Base-by-base conservation (phyloP, 2,888 invertebrate genomes). In the Nasonia oneida region DNA sequence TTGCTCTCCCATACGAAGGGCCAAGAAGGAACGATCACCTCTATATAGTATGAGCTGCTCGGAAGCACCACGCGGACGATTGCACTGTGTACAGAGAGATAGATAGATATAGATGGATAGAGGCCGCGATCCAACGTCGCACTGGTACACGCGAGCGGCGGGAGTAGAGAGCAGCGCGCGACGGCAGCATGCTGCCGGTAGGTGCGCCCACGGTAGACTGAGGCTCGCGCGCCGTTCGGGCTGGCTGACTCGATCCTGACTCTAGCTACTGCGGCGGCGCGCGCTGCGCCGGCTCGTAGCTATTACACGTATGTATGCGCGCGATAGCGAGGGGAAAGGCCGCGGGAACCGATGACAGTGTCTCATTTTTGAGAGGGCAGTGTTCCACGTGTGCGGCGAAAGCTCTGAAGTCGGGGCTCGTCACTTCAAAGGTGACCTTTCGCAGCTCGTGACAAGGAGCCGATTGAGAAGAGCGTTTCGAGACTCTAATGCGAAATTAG, bases 191-290 rank as follows among this genome's bases (percentile, higher is more conserved):
- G 90, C 90, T 91, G 88, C 87, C 91, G 90, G 90, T 91, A 88
- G 89, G 91, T 91, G 91, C 91, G 90, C 90, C 90, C 90, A 91
- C 91, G 91, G 89, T 92, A 91, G 92, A 93, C 93, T 93, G 92
- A 88, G 90, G 53, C 80, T 39, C 47, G n/a, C 89, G 88, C 86
- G 89, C 88, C 90, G 90, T n/a, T n/a, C 57, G 39, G 89, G 88
- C 91, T 90, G 90, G 88, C 93, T 90, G 93, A 92, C 93, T 91
- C 90, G 90, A 91, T 88, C 89, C 92, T 91, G 93, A 92, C 91
- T 92, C 91, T 90, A 90, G 90, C 93, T 92, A 92, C 93, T 92
- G 89, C 86, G 84, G 67, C 83, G 82, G 79, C 88, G 81, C 87
- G 42, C 82, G 75, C 37, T 53, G 47, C 74, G 12, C 33, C 70